These are phyloP conservation scores for Sylvilagus bachmani DNA, from an alignment of 2,113 vertebrate species.

Conservation along the genomic window DNA sequence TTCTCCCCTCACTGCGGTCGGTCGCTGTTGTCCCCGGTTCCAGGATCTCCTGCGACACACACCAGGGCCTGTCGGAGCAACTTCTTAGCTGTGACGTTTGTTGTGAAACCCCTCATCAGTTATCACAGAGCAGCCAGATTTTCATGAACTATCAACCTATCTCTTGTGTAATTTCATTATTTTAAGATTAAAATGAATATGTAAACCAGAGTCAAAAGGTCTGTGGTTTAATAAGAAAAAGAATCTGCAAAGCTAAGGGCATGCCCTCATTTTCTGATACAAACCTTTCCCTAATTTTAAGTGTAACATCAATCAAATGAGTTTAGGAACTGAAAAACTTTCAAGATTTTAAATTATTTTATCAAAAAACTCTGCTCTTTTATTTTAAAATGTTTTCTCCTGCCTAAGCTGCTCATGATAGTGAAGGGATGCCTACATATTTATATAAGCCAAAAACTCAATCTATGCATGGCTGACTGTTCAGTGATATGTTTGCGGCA, in stretches of 20 bases:
- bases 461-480: background rate
- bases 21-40: background rate
- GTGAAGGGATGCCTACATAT: background rate
- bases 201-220: conserved; percentile 78
- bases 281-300: conserved; percentile 70
- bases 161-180: conserved; percentile 68
- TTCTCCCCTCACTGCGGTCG: background rate
- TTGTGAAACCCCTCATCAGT: conserved; percentile 41
- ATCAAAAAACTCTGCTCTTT: background rate
- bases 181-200: conserved; percentile 76
- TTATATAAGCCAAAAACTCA: background rate
- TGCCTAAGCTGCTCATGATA: background rate
- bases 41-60: background rate
- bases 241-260: conserved; percentile 67
- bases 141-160: conserved; percentile 75
- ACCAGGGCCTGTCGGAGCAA: background rate
- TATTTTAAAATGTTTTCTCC: background rate
- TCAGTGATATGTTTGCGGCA: background rate
- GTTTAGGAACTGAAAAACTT: conserved; percentile 60
- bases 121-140: conserved; percentile 48
- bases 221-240: conserved; percentile 68
- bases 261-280: conserved; percentile 68
- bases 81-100: conserved; percentile 11
- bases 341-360: conserved; percentile 43
- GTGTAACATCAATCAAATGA: conserved; percentile 60